A percentile compares a stretch with the other conserved stretches of the same genome.
These are phyloP conservation scores for Venusia cambrica DNA, from an alignment of 2,888 invertebrate genomes.

Conservation along the genomic window DNA sequence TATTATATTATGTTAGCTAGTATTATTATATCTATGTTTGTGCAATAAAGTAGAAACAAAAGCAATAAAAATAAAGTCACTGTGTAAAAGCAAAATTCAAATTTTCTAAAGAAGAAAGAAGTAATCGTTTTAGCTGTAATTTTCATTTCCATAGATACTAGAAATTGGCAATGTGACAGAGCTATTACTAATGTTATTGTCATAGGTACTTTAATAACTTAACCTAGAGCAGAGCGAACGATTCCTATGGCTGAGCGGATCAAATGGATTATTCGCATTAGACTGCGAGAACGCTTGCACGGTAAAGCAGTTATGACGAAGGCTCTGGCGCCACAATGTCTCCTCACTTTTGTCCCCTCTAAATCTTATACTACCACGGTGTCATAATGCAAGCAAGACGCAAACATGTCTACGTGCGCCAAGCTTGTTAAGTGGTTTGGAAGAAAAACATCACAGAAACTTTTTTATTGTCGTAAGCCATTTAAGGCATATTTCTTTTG, in stretches of 20 bases:
- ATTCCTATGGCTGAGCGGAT: conserved; percentile 15
- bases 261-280: conserved; percentile 26
- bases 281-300: conserved; percentile 38
- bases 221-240: conserved; percentile 2
- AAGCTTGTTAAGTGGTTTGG: conserved; percentile 81
- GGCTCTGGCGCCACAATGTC: conserved; percentile 69
- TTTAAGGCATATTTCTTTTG: conserved; percentile 65
- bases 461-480: conserved; percentile 76
- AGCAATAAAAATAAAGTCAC: no score
- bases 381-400: conserved; percentile 80
- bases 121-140: not conserved
- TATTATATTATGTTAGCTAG: no score
- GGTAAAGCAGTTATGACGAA: conserved; percentile 56
- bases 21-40: no score
- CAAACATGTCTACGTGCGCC: conserved; percentile 80
- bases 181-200: conserved; percentile 9
- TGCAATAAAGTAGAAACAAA: no score
- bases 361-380: conserved; percentile 77
- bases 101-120: not conserved
- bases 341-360: conserved; percentile 76
- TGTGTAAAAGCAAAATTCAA: not conserved
- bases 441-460: conserved; percentile 80
- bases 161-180: conserved; percentile 10
- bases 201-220: conserved; percentile 16
- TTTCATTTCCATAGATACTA: conserved; percentile 1